Evolutionary conservation across 2,888 invertebrate species (phyloP).

Genomic region (Apodemia duryi): DNA sequence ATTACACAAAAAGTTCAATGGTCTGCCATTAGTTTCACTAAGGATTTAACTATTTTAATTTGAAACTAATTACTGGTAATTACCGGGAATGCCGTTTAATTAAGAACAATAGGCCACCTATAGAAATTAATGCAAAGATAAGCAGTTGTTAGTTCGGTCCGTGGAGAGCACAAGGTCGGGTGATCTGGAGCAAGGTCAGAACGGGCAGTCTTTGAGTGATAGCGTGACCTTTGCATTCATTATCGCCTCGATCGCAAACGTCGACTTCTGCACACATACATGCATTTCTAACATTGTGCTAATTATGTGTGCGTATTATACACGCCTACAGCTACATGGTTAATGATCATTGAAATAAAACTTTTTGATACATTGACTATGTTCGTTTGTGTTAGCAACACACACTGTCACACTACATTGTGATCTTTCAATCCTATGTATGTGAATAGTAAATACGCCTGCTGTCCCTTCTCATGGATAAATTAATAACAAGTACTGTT

Average conservation of each 20-base stretch:
- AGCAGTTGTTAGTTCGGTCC: conserved; percentile 49
- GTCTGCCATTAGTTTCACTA: not conserved
- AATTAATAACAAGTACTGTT: not conserved
- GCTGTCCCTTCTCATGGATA: not conserved
- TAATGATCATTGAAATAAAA: conserved; percentile 9
- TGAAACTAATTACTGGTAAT: conserved; percentile 9
- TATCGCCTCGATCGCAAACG: conserved; percentile 51
- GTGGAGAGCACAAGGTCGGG: conserved; percentile 62
- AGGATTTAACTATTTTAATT: conserved; percentile 1
- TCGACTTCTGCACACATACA: conserved; percentile 17
- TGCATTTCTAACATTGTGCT: conserved; percentile 3
- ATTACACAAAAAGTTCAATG: not conserved
- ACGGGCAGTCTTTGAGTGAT: conserved; percentile 64
- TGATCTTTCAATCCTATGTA: not conserved
- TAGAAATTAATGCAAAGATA: conserved; percentile 57
- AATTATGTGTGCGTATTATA: conserved; percentile 5
- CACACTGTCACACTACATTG: not conserved
- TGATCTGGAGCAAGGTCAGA: conserved; percentile 70
- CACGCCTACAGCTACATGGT: not conserved
- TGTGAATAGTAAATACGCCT: not conserved
- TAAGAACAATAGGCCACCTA: conserved; percentile 55
- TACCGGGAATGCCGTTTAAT: conserved; percentile 50
- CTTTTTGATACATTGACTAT: not conserved
- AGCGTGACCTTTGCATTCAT: conserved; percentile 67
- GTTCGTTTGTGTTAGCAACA: not conserved